These are phyloP conservation scores for Nothobranchius kuhntae DNA, from an alignment of 2,113 vertebrate genomes.

Conservation along the genomic window DNA sequence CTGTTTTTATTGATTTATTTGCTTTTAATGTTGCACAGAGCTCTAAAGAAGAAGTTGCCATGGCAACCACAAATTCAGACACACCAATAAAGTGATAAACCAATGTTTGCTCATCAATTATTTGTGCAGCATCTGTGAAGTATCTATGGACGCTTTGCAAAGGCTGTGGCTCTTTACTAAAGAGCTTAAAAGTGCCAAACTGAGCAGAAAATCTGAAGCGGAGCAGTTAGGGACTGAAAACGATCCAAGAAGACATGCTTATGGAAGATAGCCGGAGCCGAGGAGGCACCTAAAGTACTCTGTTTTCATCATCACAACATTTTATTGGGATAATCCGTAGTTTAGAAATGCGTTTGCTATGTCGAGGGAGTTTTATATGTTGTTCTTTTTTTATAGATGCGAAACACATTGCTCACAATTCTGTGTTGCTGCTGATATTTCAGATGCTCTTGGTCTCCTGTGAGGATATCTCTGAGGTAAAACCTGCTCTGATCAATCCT, in stretches of 20 bases:
- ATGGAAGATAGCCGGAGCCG: neutral
- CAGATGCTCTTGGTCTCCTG: conserved; percentile 41
- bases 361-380: neutral
- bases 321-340: neutral
- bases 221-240: conserved; percentile 18
- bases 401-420: conserved; percentile 18
- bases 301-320: neutral
- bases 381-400: neutral
- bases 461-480: conserved; percentile 39
- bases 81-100: conserved; percentile 51
- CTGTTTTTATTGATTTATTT: neutral
- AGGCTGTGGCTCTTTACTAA: conserved; percentile 33
- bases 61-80: conserved; percentile 49
- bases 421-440: conserved; percentile 25
- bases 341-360: neutral
- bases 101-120: conserved; percentile 65
- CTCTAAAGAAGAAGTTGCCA: conserved; percentile 24
- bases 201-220: conserved; percentile 41
- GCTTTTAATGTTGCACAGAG: conserved; percentile 13
- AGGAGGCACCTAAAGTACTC: neutral
- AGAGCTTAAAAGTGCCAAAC: conserved; percentile 42
- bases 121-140: conserved; percentile 62
- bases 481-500: conserved; percentile 66
- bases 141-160: conserved; percentile 47
- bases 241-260: conserved; percentile 27